Conservation (phyloP, 2,113 vertebrate species). For the Pogonocichla stellata region DNA sequence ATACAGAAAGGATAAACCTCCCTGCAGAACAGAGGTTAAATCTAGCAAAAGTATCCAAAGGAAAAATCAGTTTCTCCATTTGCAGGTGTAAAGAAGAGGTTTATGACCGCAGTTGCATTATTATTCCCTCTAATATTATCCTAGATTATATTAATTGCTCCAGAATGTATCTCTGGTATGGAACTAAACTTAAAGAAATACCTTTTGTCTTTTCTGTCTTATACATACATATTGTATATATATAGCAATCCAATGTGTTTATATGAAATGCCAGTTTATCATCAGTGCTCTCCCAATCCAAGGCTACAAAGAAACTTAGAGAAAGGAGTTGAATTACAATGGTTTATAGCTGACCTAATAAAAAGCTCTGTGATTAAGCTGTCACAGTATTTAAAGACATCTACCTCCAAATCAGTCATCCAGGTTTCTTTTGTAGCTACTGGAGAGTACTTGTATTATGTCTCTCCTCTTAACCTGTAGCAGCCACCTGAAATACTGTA, state of each 20-base stretch:
- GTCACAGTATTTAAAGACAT: not conserved
- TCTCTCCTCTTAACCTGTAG: not conserved
- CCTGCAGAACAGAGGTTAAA: not conserved
- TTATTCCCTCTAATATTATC: not conserved
- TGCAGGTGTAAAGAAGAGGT: constrained; percentile 9
- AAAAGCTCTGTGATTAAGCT: not conserved
- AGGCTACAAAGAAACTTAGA: not conserved
- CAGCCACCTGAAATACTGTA: not conserved
- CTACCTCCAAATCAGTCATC: not conserved
- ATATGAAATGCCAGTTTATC: not conserved
- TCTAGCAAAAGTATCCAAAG: not conserved
- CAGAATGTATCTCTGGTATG: not conserved
- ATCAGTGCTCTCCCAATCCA: not conserved
- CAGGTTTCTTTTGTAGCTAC: not conserved
- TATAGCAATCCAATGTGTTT: not conserved
- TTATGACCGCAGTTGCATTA: not conserved
- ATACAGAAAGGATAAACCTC: not conserved
- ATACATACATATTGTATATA: not conserved
- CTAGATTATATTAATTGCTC: not conserved
- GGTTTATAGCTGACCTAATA: not conserved
- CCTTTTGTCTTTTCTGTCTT: not conserved
- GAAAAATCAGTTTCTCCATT: not conserved
- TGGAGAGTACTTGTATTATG: not conserved
- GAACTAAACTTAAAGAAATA: not conserved
- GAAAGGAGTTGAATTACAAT: not conserved